These are phyloP conservation scores for Calidris pugnax DNA, from an alignment of 2,113 vertebrate species.

Conservation along the genomic window DNA sequence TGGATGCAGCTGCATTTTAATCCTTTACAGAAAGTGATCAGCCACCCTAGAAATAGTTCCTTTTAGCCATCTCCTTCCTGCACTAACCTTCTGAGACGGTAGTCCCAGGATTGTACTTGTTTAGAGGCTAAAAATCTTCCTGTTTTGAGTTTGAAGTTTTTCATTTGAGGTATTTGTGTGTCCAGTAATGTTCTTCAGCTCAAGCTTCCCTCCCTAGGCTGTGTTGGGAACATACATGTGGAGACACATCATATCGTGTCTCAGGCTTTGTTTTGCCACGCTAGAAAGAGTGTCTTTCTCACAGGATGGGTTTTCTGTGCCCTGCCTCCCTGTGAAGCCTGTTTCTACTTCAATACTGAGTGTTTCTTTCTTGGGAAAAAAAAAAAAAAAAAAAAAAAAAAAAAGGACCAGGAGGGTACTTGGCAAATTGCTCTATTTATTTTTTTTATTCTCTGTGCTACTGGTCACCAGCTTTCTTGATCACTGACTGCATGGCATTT, in stretches of 20 bases:
- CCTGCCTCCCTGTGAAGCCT: background rate
- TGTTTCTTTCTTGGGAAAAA: background rate
- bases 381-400: slow-evolving; percentile 10
- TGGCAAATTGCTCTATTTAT: background rate
- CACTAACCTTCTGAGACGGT: background rate
- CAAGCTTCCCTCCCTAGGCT: background rate
- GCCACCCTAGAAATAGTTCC: background rate
- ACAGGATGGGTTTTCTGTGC: background rate
- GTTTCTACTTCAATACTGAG: background rate
- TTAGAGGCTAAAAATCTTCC: background rate
- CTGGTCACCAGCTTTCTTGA: background rate
- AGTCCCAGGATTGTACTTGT: background rate
- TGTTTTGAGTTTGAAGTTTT: background rate
- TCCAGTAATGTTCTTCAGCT: background rate
- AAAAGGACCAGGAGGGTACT: background rate
- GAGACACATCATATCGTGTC: background rate
- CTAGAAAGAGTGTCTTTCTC: background rate
- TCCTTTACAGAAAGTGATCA: background rate
- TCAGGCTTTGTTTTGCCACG: background rate
- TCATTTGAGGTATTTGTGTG: background rate
- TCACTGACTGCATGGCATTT: background rate
- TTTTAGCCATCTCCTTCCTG: background rate
- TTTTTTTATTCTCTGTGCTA: background rate
- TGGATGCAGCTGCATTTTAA: background rate
- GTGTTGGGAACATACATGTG: background rate